These are phyloP conservation scores for Gallirallus australis DNA, from an alignment of 2,797 vertebrate species.

Conservation along the genomic window DNA sequence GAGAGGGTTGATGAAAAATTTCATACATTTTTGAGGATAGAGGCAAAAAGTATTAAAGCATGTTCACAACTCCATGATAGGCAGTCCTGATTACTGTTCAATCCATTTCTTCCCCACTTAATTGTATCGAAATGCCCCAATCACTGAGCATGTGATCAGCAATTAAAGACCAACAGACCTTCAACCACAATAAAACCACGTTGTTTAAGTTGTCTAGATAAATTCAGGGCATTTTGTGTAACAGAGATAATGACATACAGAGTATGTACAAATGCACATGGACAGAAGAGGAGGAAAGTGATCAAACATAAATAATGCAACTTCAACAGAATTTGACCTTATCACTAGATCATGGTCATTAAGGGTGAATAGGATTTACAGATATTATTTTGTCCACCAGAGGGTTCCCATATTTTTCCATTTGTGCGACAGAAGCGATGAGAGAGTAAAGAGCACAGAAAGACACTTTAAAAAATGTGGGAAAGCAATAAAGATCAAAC, in stretches of 20 bases:
- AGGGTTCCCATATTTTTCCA: constrained; percentile 44
- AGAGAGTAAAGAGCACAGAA: background rate
- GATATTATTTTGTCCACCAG: constrained; percentile 65
- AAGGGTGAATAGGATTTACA: constrained; percentile 46
- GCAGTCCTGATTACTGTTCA: background rate
- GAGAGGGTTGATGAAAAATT: background rate
- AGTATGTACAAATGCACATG: background rate
- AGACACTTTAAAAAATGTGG: background rate
- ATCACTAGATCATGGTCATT: background rate
- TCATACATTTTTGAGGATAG: background rate
- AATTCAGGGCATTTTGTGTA: background rate
- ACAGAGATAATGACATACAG: background rate
- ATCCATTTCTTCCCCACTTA: background rate
- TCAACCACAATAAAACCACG: constrained; percentile 10
- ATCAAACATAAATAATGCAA: background rate
- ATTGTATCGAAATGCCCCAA: background rate
- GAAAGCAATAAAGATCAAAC: background rate
- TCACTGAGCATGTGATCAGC: background rate
- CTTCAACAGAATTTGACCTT: background rate
- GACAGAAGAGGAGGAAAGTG: background rate
- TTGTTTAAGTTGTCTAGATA: background rate
- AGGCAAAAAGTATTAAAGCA: background rate
- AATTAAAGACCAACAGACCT: constrained; percentile 1
- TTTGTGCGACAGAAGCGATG: background rate
- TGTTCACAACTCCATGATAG: background rate